Evolutionary conservation across 2,888 invertebrate genomes (phyloP), one percentile per base, ranked within the genome.

Genomic region (Prenolepis imparis): DNA sequence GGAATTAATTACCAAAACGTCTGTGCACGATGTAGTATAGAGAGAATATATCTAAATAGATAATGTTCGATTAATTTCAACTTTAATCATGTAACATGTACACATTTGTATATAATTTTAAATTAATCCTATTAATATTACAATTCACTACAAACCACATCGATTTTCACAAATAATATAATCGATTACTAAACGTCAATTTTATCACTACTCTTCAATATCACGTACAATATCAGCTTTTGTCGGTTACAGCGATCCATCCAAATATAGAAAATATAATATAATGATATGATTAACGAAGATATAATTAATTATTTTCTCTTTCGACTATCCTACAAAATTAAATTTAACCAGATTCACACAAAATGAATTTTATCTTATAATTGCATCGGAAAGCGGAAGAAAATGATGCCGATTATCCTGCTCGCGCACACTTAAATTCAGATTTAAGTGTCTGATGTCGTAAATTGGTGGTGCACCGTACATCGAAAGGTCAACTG

Each of bases 391-490:
- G 24, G 12, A 18, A 80, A 59, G 36, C 59, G 59, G 59, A 80
- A 72, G 72, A n/a, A 52, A 48, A 72, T 32, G 59, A 78, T 32
- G 70, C 28, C 44, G 21, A 6, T 48, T 21, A 18, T 59, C 11
- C 32, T 68, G 57, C 15, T 80, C 72, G 36, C 59, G n/a, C 28
- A 28, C 57, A 28, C 57, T 36, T 39, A 77, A 61, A 2, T 72
- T 80, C 59, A 72, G 44, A 70, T 80, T 80, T 59, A 72, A 80
- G 48, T 44, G 44, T 32, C 21, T 12, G 36, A 36, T 36, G 41
- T 78, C 78, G 59, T 72, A 80, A 72, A 80, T 80, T 72, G 59
- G 59, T 59, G 24, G 57, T 41, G 36, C n/a, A 74, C 41, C 52
- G 36, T 21, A 11, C 59, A 18, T 70, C 32, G 78, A 44, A 18